A percentile compares a stretch with the other conserved stretches of the same genome.
These are phyloP conservation scores for Ditylenchus dipsaci DNA, from an alignment of 1,140 invertebrate species.

Conservation along the genomic window DNA sequence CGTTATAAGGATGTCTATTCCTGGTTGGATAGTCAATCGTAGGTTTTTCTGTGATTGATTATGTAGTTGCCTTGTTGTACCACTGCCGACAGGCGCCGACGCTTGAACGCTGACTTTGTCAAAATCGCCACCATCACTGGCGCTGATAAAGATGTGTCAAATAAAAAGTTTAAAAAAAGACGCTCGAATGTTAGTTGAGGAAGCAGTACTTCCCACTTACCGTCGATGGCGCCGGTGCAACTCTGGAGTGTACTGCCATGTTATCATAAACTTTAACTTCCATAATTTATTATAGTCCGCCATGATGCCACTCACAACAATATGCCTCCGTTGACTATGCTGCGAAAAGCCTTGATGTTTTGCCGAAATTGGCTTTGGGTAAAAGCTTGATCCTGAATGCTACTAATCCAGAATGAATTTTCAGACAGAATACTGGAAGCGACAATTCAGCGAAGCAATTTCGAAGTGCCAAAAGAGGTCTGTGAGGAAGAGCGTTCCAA, in stretches of 20 bases:
- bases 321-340: conserved; percentile 19
- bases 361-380: conserved; percentile 34
- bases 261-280: too few relatives aligned
- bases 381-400: neutral
- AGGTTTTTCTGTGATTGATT: too few relatives aligned
- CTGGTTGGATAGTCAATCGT: conserved; percentile 20
- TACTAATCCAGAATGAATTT: conserved; percentile 3
- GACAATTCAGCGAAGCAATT: conserved; percentile 22
- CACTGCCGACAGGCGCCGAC: too few relatives aligned
- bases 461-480: conserved; percentile 9
- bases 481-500: neutral
- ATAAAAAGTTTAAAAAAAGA: too few relatives aligned
- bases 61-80: too few relatives aligned
- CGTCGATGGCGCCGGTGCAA: too few relatives aligned
- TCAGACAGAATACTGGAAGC: conserved; percentile 10
- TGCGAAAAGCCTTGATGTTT: conserved; percentile 21
- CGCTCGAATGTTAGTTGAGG: too few relatives aligned
- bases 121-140: too few relatives aligned
- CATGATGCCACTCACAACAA: conserved; percentile 24
- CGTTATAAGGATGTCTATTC: conserved; percentile 18
- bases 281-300: conserved; percentile 2
- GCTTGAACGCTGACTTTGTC: too few relatives aligned
- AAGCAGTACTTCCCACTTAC: too few relatives aligned
- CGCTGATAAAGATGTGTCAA: too few relatives aligned
- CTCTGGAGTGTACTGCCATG: too few relatives aligned